Conservation (phyloP, 2,113 vertebrate genomes). For the Entomyzon cyanotis region DNA sequence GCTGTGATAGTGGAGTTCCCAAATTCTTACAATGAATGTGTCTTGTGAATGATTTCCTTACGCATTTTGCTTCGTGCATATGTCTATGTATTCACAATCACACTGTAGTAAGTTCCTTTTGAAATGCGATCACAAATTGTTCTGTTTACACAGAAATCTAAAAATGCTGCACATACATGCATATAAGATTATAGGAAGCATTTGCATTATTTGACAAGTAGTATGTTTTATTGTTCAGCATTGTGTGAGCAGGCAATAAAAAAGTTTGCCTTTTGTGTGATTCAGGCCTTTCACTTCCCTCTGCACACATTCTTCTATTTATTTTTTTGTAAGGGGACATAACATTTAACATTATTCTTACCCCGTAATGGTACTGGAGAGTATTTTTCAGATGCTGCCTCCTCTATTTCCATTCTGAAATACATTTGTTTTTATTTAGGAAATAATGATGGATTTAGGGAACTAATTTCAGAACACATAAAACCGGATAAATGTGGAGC, state of each 20-base stretch:
- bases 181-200: not conserved
- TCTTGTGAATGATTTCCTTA: not conserved
- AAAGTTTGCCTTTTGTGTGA: not conserved
- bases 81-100: not conserved
- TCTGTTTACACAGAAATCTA: conserved; percentile 8
- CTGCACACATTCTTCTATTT: not conserved
- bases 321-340: not conserved
- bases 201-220: conserved; percentile 18
- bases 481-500: not conserved
- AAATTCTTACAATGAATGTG: not conserved
- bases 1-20: not conserved
- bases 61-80: accelerated
- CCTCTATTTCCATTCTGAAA: not conserved
- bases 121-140: conserved; percentile 4
- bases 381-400: conserved; percentile 2
- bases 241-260: not conserved
- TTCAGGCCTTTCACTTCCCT: not conserved
- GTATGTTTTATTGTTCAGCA: not conserved
- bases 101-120: not conserved
- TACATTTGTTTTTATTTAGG: conserved; percentile 11
- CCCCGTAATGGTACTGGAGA: not conserved
- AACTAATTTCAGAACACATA: conserved; percentile 18
- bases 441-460: not conserved
- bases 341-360: conserved; percentile 11
- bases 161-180: not conserved